Evolutionary conservation across 2,888 invertebrate species (phyloP), one percentile per base, ranked within the genome.

Genomic region (Xylota segnis): DNA sequence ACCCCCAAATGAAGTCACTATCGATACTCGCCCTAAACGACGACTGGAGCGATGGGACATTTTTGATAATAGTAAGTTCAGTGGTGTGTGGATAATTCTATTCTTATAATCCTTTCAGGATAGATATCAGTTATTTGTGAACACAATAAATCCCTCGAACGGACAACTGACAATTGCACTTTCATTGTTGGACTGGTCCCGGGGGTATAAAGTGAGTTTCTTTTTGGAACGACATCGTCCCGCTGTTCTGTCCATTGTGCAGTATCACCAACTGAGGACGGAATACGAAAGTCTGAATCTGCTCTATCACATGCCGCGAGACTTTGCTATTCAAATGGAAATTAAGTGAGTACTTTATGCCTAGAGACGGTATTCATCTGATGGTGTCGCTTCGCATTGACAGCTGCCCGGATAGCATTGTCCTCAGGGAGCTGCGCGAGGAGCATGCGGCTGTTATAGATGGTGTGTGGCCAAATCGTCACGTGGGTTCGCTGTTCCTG

Each of bases 111-210:
- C 40, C 23, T 27, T 29, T 54, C 59, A 91, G 91, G 91, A 92
- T 88, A 90, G 91, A 7, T 91, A 92, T 89, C 90, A 91, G 50
- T 70, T 92, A 3, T 91, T 91, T 77, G 65, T 92, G 18, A 90
- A 91, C n/a, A 89, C 89, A 10, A 76, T 91, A 27, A 88, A 88
- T 14, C 34, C 54, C 16, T 58, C 47, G 27, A 87, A 88, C 50
- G 82, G 83, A 4, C 78, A 87, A 43, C 52, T 89, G 27, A 61
- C 14, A 76, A 50, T 45, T 27, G 87, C 87, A 6, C 63, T 89
- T n/a, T 75, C 66, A 4, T 54, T 72, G 10, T 23, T 72, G 37
- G 72, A 72, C 16, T 72, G 58, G 47, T 72, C 72, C 2, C 72
- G 50, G 0, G 61, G 72, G 27, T 72, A 61, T 27, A 72, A 59